These are phyloP conservation scores for Hipposideros larvatus DNA, from an alignment of 2,797 vertebrate species.

Conservation along the genomic window DNA sequence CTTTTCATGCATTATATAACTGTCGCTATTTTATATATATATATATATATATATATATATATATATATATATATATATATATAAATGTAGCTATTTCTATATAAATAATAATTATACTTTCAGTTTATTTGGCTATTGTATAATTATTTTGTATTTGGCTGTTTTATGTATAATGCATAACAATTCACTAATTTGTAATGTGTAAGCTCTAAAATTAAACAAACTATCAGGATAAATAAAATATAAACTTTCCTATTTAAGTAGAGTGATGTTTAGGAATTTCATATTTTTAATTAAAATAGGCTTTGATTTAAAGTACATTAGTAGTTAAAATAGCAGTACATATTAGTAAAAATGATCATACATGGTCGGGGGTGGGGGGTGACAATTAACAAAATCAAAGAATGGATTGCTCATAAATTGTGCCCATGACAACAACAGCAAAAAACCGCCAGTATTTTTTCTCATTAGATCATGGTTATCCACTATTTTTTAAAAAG, in stretches of 20 bases:
- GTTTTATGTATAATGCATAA: background rate
- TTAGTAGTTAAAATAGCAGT: conserved; percentile 29
- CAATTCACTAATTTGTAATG: background rate
- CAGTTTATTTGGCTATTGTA: background rate
- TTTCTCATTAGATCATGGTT: background rate
- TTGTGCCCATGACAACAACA: background rate
- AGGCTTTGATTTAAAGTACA: background rate
- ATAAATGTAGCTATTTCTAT: background rate
- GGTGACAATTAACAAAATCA: background rate
- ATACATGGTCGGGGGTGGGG: background rate
- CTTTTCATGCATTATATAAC: background rate
- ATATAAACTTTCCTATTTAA: conserved; percentile 13
- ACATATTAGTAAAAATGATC: background rate
- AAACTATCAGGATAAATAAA: background rate
- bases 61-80: too few relatives aligned
- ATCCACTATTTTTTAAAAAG: background rate
- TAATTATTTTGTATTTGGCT: background rate
- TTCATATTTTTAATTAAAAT: background rate
- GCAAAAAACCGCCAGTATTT: background rate
- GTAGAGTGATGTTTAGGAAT: background rate
- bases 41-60: too few relatives aligned
- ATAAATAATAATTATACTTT: conserved; percentile 16
- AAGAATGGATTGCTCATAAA: background rate
- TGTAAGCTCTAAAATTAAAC: background rate
- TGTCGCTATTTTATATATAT: background rate